A percentile compares a stretch with the other conserved stretches of the same genome.
Evolutionary conservation across 2,797 vertebrate species (phyloP).

Genomic region (Spondyliosoma cantharus): DNA sequence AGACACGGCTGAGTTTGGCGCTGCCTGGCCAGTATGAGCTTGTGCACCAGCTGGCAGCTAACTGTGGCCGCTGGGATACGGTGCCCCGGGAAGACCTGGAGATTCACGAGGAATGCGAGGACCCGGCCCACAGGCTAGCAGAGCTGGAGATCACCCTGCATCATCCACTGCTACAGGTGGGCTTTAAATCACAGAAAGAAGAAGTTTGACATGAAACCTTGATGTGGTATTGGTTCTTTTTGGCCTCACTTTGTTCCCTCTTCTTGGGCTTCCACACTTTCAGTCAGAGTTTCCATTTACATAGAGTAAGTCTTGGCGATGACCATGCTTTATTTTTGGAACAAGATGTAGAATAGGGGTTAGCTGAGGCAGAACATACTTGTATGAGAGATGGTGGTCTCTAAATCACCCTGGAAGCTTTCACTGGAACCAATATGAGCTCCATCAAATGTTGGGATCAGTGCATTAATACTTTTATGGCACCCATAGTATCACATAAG

Average conservation of each 20-base stretch:
- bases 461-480: neutral
- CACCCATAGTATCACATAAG: neutral
- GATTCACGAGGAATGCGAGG: conserved; percentile 89
- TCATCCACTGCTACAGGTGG: conserved; percentile 92
- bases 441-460: neutral
- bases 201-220: neutral
- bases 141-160: conserved; percentile 97
- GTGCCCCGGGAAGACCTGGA: conserved; percentile 94
- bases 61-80: conserved; percentile 94
- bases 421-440: neutral
- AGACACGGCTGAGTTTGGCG: conserved; percentile 90
- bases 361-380: neutral
- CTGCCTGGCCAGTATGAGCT: conserved; percentile 96
- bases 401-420: neutral
- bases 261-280: conserved; percentile 3
- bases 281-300: neutral
- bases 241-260: neutral
- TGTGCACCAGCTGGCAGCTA: conserved; percentile 91
- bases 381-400: neutral
- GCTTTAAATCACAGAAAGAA: neutral
- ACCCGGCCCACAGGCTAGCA: conserved; percentile 89
- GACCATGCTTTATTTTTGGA: neutral
- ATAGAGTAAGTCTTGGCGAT: too few relatives aligned
- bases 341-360: neutral
- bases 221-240: neutral